These are phyloP conservation scores for Tenualosa thibaudeaui DNA, from an alignment of 2,797 vertebrate species.

Conservation along the genomic window DNA sequence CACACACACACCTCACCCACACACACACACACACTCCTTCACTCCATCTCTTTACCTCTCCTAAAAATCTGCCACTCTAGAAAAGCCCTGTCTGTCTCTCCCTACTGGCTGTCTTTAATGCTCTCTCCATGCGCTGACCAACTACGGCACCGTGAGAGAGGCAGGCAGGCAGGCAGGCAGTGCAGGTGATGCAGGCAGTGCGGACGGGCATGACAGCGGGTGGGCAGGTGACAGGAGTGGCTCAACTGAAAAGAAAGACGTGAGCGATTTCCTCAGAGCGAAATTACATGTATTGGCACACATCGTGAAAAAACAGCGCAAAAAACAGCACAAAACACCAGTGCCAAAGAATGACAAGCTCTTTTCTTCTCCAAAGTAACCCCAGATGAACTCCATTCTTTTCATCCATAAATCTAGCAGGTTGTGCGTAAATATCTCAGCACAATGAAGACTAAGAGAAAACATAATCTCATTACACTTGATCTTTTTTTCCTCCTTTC, in stretches of 20 bases:
- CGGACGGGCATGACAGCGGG: not conserved
- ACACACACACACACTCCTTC: not conserved
- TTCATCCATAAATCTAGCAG: constrained; percentile 20
- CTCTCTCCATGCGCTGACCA: not conserved
- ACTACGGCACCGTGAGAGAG: not conserved
- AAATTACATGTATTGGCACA: constrained; percentile 25
- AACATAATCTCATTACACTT: constrained; percentile 11
- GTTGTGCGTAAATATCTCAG: constrained; percentile 9
- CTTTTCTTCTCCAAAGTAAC: constrained; percentile 19
- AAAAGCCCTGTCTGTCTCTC: not conserved
- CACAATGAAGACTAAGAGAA: not conserved
- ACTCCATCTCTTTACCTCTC: not conserved
- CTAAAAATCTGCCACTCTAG: not conserved
- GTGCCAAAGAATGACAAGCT: constrained; percentile 18
- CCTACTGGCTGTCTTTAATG: not conserved
- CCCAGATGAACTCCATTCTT: not conserved
- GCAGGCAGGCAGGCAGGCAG: not conserved
- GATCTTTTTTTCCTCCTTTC: not conserved
- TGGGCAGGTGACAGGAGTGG: not conserved
- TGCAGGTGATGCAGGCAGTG: no score
- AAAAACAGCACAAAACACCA: not conserved
- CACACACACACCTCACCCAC: not conserved
- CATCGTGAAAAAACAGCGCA: not conserved
- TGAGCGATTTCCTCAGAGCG: constrained; percentile 8
- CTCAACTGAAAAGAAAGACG: constrained; percentile 9